phyloP scores from a whole-genome alignment of 2,113 vertebrate genomes.

The Cochlearius cochlearius region DNA sequence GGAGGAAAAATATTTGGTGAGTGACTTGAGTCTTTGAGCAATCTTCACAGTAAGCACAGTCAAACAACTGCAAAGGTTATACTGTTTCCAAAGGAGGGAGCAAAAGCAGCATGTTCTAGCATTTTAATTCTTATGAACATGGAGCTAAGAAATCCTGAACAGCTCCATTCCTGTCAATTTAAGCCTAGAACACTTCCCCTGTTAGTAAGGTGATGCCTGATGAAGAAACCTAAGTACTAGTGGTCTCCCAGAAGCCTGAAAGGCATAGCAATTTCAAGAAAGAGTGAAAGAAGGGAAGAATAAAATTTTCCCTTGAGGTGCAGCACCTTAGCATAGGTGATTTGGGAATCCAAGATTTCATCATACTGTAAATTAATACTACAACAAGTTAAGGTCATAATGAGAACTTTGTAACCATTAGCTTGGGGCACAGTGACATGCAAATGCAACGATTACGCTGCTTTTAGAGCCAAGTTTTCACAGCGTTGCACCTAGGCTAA shows the following conservation, averaged over 20 bases:
- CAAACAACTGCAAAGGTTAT: not conserved
- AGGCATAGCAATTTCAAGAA: not conserved
- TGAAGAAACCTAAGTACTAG: not conserved
- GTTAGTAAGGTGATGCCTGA: not conserved
- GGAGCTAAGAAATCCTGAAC: not conserved
- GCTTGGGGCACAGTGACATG: not conserved
- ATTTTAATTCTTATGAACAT: not conserved
- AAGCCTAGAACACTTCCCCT: not conserved
- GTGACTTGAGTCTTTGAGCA: not conserved
- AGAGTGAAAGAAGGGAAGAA: not conserved
- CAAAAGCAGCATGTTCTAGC: not conserved
- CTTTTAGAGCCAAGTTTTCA: not conserved
- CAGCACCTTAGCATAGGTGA: not conserved
- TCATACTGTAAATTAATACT: not conserved
- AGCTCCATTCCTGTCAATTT: not conserved
- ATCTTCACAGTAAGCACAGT: not conserved
- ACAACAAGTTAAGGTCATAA: slow-evolving; percentile 2
- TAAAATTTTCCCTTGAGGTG: not conserved
- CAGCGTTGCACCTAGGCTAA: not conserved
- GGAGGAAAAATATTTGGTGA: not conserved
- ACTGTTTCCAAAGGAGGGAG: not conserved
- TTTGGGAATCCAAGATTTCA: not conserved
- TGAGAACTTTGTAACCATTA: not conserved
- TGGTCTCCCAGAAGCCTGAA: not conserved
- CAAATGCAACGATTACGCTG: not conserved